Conservation (phyloP, 2,113 vertebrate species). For the Seriola aureovittata region DNA sequence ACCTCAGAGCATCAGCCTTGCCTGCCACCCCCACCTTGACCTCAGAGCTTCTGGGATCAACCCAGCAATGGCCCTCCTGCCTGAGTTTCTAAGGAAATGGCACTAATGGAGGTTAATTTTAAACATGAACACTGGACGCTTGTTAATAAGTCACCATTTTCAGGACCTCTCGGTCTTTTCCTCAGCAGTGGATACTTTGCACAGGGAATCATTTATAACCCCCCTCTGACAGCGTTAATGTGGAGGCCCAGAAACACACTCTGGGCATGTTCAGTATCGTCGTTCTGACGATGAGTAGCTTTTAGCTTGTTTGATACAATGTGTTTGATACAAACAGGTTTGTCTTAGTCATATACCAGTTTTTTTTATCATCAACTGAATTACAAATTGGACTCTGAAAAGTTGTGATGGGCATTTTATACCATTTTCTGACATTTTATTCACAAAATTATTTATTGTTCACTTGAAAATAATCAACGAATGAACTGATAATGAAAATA, state of each 20-base stretch:
- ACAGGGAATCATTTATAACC: constrained; percentile 69
- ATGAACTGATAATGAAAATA: background rate
- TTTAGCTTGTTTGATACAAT: background rate
- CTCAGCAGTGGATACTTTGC: constrained; percentile 41
- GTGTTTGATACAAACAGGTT: background rate
- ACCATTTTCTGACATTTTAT: background rate
- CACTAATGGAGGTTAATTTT: constrained; percentile 68
- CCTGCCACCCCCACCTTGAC: constrained; percentile 6
- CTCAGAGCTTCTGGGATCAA: constrained; percentile 8
- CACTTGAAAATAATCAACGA: background rate
- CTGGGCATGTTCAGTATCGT: background rate
- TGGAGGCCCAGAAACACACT: constrained; percentile 27
- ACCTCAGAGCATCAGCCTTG: background rate
- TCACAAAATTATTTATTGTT: background rate
- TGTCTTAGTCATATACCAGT: background rate
- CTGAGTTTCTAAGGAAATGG: constrained; percentile 20
- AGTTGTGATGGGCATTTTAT: too few species aligned
- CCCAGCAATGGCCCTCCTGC: constrained; percentile 14
- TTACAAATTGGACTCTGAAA: too few species aligned
- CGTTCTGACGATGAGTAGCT: constrained; percentile 5
- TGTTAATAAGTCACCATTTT: constrained; percentile 77
- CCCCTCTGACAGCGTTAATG: constrained; percentile 29
- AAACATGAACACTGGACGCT: constrained; percentile 46
- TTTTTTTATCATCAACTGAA: too few species aligned
- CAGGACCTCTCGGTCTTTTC: constrained; percentile 27